Percentiles rank a stretch among this genome's conserved stretches.
phyloP scores from a whole-genome alignment of 2,113 vertebrate genomes.

The Chiloscyllium plagiosum region DNA sequence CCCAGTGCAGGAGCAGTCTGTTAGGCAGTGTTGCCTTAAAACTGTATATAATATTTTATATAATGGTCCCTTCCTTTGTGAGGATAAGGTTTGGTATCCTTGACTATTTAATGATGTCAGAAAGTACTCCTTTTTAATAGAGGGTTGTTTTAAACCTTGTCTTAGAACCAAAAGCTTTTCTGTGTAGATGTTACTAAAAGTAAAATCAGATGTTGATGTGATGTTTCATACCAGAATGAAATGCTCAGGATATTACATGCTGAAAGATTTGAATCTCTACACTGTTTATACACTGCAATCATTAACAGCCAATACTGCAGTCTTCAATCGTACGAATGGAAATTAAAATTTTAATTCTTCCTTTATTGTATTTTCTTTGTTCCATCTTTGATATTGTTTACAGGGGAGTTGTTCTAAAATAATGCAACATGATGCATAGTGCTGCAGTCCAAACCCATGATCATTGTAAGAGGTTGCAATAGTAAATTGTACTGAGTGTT shows the following conservation, averaged over 20 bases:
- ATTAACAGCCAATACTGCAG: background rate
- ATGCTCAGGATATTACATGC: background rate
- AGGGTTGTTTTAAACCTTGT: background rate
- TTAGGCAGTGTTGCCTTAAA: background rate
- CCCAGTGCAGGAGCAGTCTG: background rate
- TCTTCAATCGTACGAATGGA: background rate
- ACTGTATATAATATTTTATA: background rate
- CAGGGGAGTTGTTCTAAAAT: background rate
- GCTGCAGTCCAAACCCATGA: background rate
- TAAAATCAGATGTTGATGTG: background rate
- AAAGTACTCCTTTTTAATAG: background rate
- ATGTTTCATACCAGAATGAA: background rate
- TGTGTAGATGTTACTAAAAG: background rate
- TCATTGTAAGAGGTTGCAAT: background rate
- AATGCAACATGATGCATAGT: background rate
- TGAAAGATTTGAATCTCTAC: background rate
- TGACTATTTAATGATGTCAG: background rate
- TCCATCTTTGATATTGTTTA: background rate
- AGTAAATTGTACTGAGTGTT: background rate
- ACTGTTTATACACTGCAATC: background rate
- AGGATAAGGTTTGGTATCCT: background rate
- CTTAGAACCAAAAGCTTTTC: background rate
- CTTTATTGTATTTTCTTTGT: background rate
- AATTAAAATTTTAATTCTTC: slow-evolving; percentile 25
- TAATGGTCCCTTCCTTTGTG: background rate